phyloP scores from a whole-genome alignment of 1,140 invertebrate genomes.

The Brachionus asplanchnoidis region DNA sequence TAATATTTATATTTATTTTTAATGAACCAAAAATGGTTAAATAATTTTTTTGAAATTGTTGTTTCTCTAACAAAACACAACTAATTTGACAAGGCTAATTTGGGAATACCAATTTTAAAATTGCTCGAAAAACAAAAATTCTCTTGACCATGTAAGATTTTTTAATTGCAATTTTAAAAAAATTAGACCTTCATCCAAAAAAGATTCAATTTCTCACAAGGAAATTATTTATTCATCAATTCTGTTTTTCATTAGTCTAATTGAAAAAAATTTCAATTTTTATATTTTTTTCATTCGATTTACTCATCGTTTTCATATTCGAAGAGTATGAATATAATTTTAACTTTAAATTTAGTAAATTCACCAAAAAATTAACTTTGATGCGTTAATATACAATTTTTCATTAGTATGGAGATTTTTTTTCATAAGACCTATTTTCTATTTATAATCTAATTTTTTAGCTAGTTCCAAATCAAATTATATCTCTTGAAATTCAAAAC shows the following conservation, averaged over 20 bases:
- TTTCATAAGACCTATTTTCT: background rate
- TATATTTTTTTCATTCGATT: background rate
- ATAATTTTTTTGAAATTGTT: constrained; percentile 4
- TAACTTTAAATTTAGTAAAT: background rate
- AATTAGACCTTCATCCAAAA: background rate
- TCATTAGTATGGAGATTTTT: background rate
- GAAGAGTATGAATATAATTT: background rate
- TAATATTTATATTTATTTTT: background rate
- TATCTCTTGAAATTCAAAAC: background rate
- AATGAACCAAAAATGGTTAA: constrained; percentile 25
- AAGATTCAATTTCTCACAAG: background rate
- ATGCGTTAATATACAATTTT: no score
- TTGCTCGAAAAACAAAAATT: background rate
- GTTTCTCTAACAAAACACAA: background rate
- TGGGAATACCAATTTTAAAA: constrained; percentile 13
- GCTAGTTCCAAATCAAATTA: background rate
- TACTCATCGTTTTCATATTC: background rate
- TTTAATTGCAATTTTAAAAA: background rate
- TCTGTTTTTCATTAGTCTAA: background rate
- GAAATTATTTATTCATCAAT: background rate
- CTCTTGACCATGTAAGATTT: background rate
- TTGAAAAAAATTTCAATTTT: background rate
- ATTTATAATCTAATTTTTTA: constrained; percentile 32
- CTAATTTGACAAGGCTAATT: constrained; percentile 34
- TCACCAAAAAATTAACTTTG: no score